Base-by-base conservation (phyloP, 2,113 vertebrate species). In the Chinchilla lanigera region DNA sequence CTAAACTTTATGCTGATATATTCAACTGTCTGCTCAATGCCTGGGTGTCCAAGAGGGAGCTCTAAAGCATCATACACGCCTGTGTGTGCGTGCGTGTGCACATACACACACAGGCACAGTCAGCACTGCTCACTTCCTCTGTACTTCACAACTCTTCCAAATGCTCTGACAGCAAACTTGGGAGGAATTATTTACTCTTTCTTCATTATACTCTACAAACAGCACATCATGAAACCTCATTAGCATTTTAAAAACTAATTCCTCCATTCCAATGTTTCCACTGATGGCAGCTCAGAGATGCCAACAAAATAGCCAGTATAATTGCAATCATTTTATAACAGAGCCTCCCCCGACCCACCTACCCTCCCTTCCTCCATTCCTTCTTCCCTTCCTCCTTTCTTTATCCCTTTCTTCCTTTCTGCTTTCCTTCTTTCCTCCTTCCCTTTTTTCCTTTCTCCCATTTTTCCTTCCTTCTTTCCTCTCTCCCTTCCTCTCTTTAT, bases 381-480 rank as follows among this genome's bases (percentile, higher is more conserved):
- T 33, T 41, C 30, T 24, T 69, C 35, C 16, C 30, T 50, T 5
- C 41, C 19, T 35, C 20, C 26, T 3, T 24, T 22, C 38, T 5
- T 20, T 20, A 20, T 1, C 6, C 20, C 22, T 7, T 16, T 35
- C 20, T 16, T 65, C 16, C 12, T 17, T 60, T 10, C 77, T 38
- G 47, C 47, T 3, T 16, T 24, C 6, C 7, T 30, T 35, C 1
- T 5, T 20, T 12, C 2, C 12, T 20, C 1, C 14, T 12, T 2
- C 6, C 30, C 20, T 7, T 16, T n/a, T 8, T 17, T 69, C 3
- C 10, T 9, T 65, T 2, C 65, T 44, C 33, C 30, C 11, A 14
- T 24, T 13, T 7, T 19, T 19, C 8, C 1, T 41, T 44, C 0
- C 16, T 30, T 6, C 6, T 14, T 26, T 5, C 12, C 44, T 71